A percentile compares a stretch with the other conserved stretches of the same genome.
Evolutionary conservation across 2,113 vertebrate genomes (phyloP).

Genomic region (Xiphorhynchus elegans): DNA sequence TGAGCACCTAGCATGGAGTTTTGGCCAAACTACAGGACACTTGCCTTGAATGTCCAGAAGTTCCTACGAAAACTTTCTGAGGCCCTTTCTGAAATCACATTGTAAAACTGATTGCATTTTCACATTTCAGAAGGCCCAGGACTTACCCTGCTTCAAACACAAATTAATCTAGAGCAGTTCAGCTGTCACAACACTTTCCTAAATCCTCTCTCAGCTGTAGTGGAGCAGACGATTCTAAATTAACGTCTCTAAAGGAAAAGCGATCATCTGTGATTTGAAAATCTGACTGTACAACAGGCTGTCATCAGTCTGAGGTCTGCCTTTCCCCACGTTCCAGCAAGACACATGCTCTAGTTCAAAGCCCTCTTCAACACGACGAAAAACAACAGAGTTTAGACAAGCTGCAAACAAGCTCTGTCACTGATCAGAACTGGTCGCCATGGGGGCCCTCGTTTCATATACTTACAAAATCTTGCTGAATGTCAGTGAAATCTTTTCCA

Average conservation of each 20-base stretch:
- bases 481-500: slow-evolving; percentile 97
- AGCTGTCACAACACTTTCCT: background rate
- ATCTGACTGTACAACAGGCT: background rate
- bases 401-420: background rate
- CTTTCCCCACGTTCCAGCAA: background rate
- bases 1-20: background rate
- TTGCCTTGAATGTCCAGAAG: background rate
- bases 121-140: background rate
- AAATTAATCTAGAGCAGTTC: background rate
- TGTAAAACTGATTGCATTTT: background rate
- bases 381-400: background rate
- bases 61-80: background rate
- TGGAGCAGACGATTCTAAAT: slow-evolving; percentile 3
- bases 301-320: background rate
- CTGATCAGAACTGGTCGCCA: background rate
- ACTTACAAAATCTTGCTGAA: slow-evolving; percentile 99
- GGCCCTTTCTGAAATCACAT: background rate
- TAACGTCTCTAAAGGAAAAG: background rate
- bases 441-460: background rate
- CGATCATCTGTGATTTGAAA: background rate
- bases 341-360: background rate
- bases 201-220: background rate
- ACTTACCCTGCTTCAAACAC: background rate
- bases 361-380: background rate
- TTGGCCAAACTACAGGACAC: background rate